These are phyloP conservation scores for Lobophora halterata DNA, from an alignment of 2,888 invertebrate species.

Conservation along the genomic window DNA sequence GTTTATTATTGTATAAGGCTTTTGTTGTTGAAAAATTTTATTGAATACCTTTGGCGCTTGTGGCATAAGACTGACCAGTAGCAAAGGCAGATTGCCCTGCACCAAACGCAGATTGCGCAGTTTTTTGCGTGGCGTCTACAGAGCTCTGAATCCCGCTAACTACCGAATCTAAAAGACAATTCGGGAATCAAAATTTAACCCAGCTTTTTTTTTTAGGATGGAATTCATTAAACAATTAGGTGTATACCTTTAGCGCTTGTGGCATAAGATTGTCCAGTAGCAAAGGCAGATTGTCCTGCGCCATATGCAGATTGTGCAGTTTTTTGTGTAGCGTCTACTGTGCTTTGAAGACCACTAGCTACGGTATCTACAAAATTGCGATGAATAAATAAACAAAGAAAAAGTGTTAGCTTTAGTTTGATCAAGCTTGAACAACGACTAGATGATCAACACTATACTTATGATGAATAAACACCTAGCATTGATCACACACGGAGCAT, in stretches of 20 bases:
- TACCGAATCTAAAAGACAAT: conserved; percentile 54
- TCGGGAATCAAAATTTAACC: conserved; percentile 3
- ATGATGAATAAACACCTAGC: too few species aligned
- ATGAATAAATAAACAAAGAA: background rate
- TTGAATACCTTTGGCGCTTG: conserved; percentile 47
- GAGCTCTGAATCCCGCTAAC: conserved; percentile 48
- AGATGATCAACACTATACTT: too few species aligned
- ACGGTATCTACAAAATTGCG: conserved; percentile 29
- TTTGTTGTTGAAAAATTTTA: too few species aligned
- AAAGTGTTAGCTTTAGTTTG: too few species aligned
- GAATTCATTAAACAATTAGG: too few species aligned
- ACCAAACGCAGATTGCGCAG: conserved; percentile 48
- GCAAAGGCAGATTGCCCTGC: conserved; percentile 47
- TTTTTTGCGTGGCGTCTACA: conserved; percentile 49
- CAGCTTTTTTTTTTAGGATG: background rate
- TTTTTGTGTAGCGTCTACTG: conserved; percentile 47
- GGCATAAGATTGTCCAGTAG: conserved; percentile 37
- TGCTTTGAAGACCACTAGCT: conserved; percentile 38
- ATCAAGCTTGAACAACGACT: too few species aligned
- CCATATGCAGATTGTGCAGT: conserved; percentile 43
- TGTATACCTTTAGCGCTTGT: conserved; percentile 45
- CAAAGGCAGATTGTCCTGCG: conserved; percentile 36
- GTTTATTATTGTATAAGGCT: too few species aligned
- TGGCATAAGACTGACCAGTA: conserved; percentile 46
- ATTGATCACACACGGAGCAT: too few species aligned